Evolutionary conservation across 2,888 invertebrate genomes (phyloP).

Genomic region (Leptura quadrifasciata): DNA sequence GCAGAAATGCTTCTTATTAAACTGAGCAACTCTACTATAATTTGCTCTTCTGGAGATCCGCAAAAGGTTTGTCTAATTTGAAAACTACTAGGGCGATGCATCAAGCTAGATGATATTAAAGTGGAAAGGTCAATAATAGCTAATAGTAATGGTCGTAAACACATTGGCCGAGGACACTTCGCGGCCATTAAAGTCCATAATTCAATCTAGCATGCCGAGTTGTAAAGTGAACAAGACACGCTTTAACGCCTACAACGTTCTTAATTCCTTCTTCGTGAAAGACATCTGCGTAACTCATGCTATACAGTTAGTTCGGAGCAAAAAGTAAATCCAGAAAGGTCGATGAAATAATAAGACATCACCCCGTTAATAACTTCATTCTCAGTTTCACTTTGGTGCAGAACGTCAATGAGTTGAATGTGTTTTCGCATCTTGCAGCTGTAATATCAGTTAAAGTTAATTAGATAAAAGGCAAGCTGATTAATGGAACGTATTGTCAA

Average conservation of each 20-base stretch:
- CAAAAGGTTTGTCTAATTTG: background rate
- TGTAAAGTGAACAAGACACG: conserved; percentile 42
- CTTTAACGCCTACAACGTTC: conserved; percentile 38
- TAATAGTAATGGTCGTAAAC: conserved; percentile 64
- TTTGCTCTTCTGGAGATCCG: background rate
- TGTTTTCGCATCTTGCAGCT: conserved; percentile 9
- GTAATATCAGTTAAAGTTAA: background rate
- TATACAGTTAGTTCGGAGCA: conserved; percentile 11
- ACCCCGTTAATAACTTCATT: background rate
- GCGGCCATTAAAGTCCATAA: conserved; percentile 57
- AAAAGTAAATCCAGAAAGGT: conserved; percentile 22
- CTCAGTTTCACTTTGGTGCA: background rate
- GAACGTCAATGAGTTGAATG: conserved; percentile 19
- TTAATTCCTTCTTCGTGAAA: conserved; percentile 20
- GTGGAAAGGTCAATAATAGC: conserved; percentile 64
- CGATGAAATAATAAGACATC: conserved; percentile 8
- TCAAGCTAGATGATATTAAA: conserved; percentile 44
- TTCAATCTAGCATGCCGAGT: conserved; percentile 35
- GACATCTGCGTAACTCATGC: conserved; percentile 37
- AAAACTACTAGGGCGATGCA: conserved; percentile 15
- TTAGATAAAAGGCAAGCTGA: background rate
- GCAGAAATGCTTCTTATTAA: too few relatives aligned
- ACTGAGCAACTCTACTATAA: background rate
- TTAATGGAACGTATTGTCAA: background rate
- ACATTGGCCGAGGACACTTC: conserved; percentile 63